Evolutionary conservation across 2,113 vertebrate species (phyloP), one percentile per base, ranked within the genome.

Genomic region (Neotoma lepida): DNA sequence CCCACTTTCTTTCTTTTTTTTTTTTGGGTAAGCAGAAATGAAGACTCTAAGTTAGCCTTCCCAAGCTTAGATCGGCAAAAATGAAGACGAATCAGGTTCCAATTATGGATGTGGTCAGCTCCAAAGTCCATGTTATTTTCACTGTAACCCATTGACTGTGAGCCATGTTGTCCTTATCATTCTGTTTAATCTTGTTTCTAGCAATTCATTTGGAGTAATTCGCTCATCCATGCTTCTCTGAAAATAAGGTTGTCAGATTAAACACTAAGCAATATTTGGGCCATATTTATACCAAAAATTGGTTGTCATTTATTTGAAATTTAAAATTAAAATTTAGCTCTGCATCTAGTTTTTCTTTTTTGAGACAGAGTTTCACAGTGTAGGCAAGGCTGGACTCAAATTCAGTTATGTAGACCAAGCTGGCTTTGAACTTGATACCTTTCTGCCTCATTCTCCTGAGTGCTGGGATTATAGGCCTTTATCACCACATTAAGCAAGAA

Each of bases 231-330:
- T 64, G 61, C 24, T 56, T 95, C 44, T 86, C 82, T 14, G 20
- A 93, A 93, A 91, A 82, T 85, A 95, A 94, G 61, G 9, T 51
- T 91, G 87, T 80, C 85, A 89, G 82, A 88, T 90, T 90, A 97
- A 96, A 88, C 54, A 85, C 22, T 88, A 30, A 86, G 58, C 24
- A 66, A 54, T 81, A 63, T 71, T 77, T 89, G 54, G 80, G 77
- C 20, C 41, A 44, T 39, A n/a, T 89, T 84, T 89, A 91, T 91
- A 26, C 26, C 51, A 82, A 84, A n/a, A 66, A 24, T 58, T 54
- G 70, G 68, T 70, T 64, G 44, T 71, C 24, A 35, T 84, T 86
- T 92, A 84, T 86, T 46, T 85, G 54, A 87, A 68, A 86, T 35
- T 85, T 66, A 46, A 93, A 96, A 80, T 74, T 92, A 68, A 93